Percentiles rank a stretch among this genome's conserved stretches.
These are phyloP conservation scores for Polydrusus tereticollis DNA, from an alignment of 2,888 invertebrate genomes.

Conservation along the genomic window DNA sequence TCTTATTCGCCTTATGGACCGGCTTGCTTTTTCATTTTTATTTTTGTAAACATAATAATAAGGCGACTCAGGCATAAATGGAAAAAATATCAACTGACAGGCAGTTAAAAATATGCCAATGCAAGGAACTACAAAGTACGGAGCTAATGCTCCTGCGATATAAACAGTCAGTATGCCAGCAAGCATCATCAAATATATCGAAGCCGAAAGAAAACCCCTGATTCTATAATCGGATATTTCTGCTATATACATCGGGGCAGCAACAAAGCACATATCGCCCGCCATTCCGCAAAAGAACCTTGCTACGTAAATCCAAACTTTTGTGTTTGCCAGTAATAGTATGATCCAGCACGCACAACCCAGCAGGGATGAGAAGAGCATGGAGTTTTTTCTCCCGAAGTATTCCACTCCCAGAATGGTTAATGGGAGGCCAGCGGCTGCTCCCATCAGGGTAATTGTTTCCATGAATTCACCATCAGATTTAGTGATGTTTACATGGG, in stretches of 20 bases:
- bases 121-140: slow-evolving; percentile 53
- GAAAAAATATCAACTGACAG: slow-evolving; percentile 60
- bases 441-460: slow-evolving; percentile 56
- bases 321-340: slow-evolving; percentile 56
- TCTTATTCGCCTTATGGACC: slow-evolving; percentile 59
- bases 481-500: slow-evolving; percentile 60
- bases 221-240: slow-evolving; percentile 64
- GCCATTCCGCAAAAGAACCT: slow-evolving; percentile 58
- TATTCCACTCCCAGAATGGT: slow-evolving; percentile 57
- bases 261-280: slow-evolving; percentile 63
- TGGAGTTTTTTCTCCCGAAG: slow-evolving; percentile 60
- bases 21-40: slow-evolving; percentile 58
- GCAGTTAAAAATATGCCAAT: slow-evolving; percentile 60
- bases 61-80: slow-evolving; percentile 65
- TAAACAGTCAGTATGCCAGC: slow-evolving; percentile 62
- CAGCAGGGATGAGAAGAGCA: slow-evolving; percentile 57
- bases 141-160: slow-evolving; percentile 60
- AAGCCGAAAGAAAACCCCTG: slow-evolving; percentile 61
- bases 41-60: slow-evolving; percentile 62
- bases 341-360: slow-evolving; percentile 60
- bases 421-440: slow-evolving; percentile 55
- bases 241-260: slow-evolving; percentile 65
- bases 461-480: slow-evolving; percentile 49
- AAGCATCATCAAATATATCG: slow-evolving; percentile 63
- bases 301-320: slow-evolving; percentile 58